A percentile compares a stretch with the other conserved stretches of the same genome.
phyloP scores from a whole-genome alignment of 1,140 invertebrate species.

The Pantala flavescens region DNA sequence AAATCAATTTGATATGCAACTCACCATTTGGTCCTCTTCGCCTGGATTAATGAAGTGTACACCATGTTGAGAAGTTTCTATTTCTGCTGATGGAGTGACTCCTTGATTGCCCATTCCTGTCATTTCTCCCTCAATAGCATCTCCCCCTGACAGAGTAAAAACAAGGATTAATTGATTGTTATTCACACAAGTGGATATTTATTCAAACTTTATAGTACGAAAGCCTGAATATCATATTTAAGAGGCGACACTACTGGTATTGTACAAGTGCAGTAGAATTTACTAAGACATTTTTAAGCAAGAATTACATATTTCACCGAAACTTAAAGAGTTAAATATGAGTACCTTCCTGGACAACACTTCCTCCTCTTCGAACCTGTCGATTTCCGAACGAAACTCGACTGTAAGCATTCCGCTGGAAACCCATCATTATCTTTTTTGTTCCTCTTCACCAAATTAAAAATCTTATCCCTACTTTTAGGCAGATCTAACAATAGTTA shows the following conservation, averaged over 20 bases:
- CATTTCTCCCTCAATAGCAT: background rate
- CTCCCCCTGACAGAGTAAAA: background rate
- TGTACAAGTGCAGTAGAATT: too few species aligned
- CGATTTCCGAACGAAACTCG: background rate
- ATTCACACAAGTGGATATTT: too few species aligned
- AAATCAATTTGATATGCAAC: background rate
- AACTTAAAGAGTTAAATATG: too few species aligned
- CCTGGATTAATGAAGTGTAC: background rate
- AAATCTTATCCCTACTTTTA: too few species aligned
- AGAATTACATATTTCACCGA: too few species aligned
- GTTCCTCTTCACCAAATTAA: too few species aligned
- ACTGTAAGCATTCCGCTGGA: background rate
- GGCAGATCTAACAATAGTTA: too few species aligned
- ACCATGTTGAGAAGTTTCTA: background rate
- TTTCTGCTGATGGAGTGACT: background rate
- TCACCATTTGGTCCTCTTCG: conserved; percentile 4
- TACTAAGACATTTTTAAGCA: too few species aligned
- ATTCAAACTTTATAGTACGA: too few species aligned
- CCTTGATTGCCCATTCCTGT: background rate
- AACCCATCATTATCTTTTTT: background rate
- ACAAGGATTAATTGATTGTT: too few species aligned
- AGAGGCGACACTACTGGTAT: too few species aligned
- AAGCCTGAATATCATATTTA: too few species aligned
- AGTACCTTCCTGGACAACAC: background rate
- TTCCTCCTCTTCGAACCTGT: background rate